Percentiles rank a stretch among this genome's conserved stretches.
phyloP scores from a whole-genome alignment of 53 echinoderm and acorn worm genomes.

The Astropecten irregularis region DNA sequence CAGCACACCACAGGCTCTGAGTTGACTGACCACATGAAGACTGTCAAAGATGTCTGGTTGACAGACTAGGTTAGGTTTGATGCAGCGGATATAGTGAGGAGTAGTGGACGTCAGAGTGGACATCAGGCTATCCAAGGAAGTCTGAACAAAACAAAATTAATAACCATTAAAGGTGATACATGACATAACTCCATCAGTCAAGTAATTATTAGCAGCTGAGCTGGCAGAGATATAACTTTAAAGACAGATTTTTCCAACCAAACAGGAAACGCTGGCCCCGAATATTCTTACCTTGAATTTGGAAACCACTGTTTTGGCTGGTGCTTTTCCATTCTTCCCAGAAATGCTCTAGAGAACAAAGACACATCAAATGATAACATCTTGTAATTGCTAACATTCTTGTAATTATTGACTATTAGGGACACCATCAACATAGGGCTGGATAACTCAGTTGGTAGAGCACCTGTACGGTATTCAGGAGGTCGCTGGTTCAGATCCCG shows the following conservation, averaged over 20 bases:
- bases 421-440: too few species aligned
- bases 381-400: too few species aligned
- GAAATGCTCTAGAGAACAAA: not conserved
- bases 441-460: too few species aligned
- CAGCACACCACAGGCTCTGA: slow-evolving; percentile 94
- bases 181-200: too few species aligned
- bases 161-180: too few species aligned
- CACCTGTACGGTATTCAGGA: too few species aligned
- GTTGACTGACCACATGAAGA: slow-evolving; percentile 75
- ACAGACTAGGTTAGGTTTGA: slow-evolving; percentile 82
- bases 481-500: too few species aligned
- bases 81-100: slow-evolving; percentile 82
- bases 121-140: slow-evolving; percentile 84
- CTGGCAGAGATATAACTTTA: too few species aligned
- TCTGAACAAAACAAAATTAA: too few species aligned
- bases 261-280: not conserved
- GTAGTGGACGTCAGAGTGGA: slow-evolving; percentile 64
- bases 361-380: not conserved
- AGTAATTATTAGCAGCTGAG: too few species aligned
- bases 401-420: too few species aligned
- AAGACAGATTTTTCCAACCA: too few species aligned
- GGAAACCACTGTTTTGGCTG: slow-evolving; percentile 81
- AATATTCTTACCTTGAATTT: slow-evolving; percentile 87
- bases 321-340: slow-evolving; percentile 51
- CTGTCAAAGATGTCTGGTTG: slow-evolving; percentile 73